Evolutionary conservation across 2,113 vertebrate species (phyloP), one percentile per base, ranked within the genome.

Genomic region (Cottus gobio): DNA sequence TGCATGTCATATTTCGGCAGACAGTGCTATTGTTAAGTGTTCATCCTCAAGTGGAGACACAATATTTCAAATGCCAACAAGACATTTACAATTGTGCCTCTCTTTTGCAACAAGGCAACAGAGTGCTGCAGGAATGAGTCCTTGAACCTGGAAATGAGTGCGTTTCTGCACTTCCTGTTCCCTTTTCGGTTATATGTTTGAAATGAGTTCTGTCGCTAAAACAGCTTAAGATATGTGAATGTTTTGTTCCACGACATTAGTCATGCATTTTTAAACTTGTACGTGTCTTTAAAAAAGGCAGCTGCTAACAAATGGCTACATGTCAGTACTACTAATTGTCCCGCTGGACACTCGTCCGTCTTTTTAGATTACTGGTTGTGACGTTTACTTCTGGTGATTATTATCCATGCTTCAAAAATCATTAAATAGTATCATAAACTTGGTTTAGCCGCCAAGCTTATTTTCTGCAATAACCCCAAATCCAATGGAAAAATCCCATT

Each of bases 51-150:
- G 34, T 65, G 20, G 36, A 67, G 46, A n/a, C 72, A 9, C 44
- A 42, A 28, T 3, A 72, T 44, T 15, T 42, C 0, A 68, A 78
- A 80, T 69, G 42, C 31, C 63, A 76, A 1, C 16, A 46, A 68
- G 0, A 3, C 20, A 26, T 34, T n/a, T 39, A 24, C n/a, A 64
- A 13, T 37, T 12, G 6, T 15, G n/a, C 12, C 11, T 77, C 6
- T 37, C 58, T 44, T 20, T 7, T 28, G 30, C 56, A 52, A n/a
- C 34, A 11, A 60, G 46, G 24, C 34, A 44, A 7, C 3, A 50
- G 46, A 22, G 20, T 22, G 46, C 18, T 50, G 7, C 7, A 50
- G 46, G 46, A 48, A 48, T 1, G 44, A 20, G 46, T 48, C 46
- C 46, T 50, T 50, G 16, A 18, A 46, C 18, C 16, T 7, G 18